Evolutionary conservation across 2,797 vertebrate genomes (phyloP).

Genomic region (Uromys caudimaculatus): DNA sequence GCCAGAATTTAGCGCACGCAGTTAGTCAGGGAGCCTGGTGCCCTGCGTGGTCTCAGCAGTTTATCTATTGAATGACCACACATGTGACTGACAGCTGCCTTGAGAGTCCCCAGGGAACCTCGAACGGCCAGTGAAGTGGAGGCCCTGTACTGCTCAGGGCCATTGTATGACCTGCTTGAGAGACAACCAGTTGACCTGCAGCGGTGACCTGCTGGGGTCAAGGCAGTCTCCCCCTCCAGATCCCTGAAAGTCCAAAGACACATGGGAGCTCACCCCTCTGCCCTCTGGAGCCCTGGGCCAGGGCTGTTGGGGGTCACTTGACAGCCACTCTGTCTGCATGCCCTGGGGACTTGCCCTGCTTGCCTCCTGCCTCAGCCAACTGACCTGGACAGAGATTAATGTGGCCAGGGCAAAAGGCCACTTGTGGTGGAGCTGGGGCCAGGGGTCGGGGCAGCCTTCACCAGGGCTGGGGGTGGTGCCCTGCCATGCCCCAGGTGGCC

Average conservation of each 20-base stretch:
- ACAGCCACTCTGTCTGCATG: conserved; percentile 23
- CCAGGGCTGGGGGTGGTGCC: conserved; percentile 84
- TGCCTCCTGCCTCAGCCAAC: background rate
- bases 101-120: background rate
- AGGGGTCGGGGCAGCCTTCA: conserved; percentile 77
- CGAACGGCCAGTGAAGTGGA: fast-evolving
- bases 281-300: background rate
- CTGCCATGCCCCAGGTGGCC: conserved; percentile 82
- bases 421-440: conserved; percentile 78
- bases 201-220: background rate
- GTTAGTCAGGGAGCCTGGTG: fast-evolving
- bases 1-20: fast-evolving
- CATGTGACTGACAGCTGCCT: background rate
- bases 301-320: conserved; percentile 7
- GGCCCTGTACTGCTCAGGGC: background rate
- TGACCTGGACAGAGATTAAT: conserved; percentile 90
- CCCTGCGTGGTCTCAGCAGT: fast-evolving
- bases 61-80: background rate
- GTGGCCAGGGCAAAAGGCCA: conserved; percentile 62
- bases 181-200: background rate
- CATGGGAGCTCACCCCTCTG: background rate
- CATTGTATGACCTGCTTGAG: background rate
- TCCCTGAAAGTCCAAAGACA: background rate
- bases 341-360: background rate
- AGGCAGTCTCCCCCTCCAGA: background rate